Evolutionary conservation across 1,140 invertebrate genomes (phyloP).

Genomic region (Pentalonia nigronervosa): DNA sequence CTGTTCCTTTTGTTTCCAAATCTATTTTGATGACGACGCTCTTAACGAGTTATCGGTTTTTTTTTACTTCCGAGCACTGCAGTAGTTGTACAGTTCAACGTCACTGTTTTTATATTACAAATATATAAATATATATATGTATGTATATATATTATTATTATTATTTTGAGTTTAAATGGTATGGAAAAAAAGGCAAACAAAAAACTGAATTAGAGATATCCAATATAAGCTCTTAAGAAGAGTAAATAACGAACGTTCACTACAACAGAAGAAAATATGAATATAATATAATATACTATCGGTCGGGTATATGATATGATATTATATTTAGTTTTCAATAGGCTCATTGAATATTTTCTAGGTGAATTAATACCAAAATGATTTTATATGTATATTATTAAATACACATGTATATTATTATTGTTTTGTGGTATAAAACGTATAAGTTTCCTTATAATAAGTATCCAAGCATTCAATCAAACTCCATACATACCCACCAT

Average conservation of each 20-base stretch:
- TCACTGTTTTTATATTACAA: background rate
- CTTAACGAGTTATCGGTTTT: constrained; percentile 14
- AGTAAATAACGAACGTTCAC: background rate
- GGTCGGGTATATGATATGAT: background rate
- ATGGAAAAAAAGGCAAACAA: background rate
- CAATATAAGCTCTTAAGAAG: background rate
- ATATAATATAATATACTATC: background rate
- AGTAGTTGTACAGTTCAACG: background rate
- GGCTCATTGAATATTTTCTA: background rate
- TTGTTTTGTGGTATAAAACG: background rate
- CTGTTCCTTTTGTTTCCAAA: constrained; percentile 40
- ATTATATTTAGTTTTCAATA: background rate
- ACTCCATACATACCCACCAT: background rate
- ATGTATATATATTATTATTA: background rate
- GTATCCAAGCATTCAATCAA: background rate
- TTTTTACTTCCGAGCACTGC: background rate
- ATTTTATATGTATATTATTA: background rate
- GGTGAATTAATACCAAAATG: background rate
- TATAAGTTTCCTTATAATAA: background rate
- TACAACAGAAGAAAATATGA: background rate
- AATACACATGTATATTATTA: background rate
- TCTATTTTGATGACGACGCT: background rate
- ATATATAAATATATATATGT: no score
- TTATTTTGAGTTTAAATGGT: background rate
- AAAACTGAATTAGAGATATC: background rate